A percentile compares a stretch with the other conserved stretches of the same genome.
Evolutionary conservation across 2,113 vertebrate genomes (phyloP).

Genomic region (Microtus montanus): DNA sequence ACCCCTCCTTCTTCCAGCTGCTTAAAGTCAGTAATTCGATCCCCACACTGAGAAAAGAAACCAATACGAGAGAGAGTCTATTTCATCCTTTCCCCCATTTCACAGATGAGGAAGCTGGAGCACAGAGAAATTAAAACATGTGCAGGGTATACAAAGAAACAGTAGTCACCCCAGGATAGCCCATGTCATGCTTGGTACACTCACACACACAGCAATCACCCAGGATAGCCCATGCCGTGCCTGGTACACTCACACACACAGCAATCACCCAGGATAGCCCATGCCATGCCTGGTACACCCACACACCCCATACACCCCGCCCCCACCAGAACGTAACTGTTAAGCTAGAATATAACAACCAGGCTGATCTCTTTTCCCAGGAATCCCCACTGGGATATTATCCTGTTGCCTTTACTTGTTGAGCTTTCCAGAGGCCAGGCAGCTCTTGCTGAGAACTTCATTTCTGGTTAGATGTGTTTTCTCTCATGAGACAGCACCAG

Average conservation of each 20-base stretch:
- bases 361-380: not conserved
- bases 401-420: not conserved
- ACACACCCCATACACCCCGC: not conserved
- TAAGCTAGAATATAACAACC: not conserved
- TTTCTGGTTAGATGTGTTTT: conserved; percentile 32
- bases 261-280: too few species aligned
- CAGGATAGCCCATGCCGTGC: not conserved
- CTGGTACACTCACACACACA: not conserved
- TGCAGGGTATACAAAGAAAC: not conserved
- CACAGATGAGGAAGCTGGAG: conserved; percentile 24
- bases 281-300: too few species aligned
- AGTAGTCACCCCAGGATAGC: not conserved
- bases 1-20: not conserved
- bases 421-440: not conserved
- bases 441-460: conserved; percentile 42
- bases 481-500: not conserved
- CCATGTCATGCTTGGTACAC: too few species aligned
- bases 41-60: not conserved
- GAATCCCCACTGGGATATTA: not conserved
- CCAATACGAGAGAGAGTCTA: not conserved
- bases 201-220: not conserved
- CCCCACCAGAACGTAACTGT: not conserved
- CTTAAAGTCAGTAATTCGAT: not conserved
- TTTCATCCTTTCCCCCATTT: not conserved
- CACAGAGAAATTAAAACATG: not conserved